Percentiles rank a stretch among this genome's conserved stretches.
These are phyloP conservation scores for Sialis fuliginosa DNA, from an alignment of 2,888 invertebrate genomes.

Conservation along the genomic window DNA sequence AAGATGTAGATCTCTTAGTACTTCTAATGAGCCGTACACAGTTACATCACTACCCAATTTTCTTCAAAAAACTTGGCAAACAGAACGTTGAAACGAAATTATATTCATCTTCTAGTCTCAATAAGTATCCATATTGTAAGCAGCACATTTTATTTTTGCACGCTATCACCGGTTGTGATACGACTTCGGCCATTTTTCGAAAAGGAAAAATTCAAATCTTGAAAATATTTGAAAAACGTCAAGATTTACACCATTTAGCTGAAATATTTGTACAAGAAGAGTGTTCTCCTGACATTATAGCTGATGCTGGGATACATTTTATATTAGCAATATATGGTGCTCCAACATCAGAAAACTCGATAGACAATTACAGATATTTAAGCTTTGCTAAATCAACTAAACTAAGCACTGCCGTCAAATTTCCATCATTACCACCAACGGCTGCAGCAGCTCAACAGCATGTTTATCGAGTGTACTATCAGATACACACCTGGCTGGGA, in stretches of 20 bases:
- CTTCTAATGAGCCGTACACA: not conserved
- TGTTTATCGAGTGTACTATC: conserved; percentile 8
- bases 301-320: not conserved
- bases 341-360: not conserved
- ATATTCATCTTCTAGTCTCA: not conserved
- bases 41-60: not conserved
- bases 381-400: conserved; percentile 6
- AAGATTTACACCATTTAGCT: too few species aligned
- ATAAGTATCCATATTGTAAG: not conserved
- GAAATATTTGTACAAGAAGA: too few species aligned
- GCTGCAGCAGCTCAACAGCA: conserved; percentile 7
- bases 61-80: not conserved
- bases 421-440: conserved; percentile 6
- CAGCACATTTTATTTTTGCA: conserved; percentile 8
- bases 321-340: not conserved
- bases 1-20: not conserved
- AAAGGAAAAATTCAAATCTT: not conserved
- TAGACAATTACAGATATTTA: not conserved
- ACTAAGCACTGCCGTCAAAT: conserved; percentile 6
- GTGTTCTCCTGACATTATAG: too few species aligned
- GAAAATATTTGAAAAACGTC: too few species aligned
- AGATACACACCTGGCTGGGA: conserved; percentile 8
- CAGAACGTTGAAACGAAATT: not conserved
- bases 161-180: conserved; percentile 10
- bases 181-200: conserved; percentile 8